These are phyloP conservation scores for Strix uralensis DNA, from an alignment of 2,113 vertebrate species.

Conservation along the genomic window DNA sequence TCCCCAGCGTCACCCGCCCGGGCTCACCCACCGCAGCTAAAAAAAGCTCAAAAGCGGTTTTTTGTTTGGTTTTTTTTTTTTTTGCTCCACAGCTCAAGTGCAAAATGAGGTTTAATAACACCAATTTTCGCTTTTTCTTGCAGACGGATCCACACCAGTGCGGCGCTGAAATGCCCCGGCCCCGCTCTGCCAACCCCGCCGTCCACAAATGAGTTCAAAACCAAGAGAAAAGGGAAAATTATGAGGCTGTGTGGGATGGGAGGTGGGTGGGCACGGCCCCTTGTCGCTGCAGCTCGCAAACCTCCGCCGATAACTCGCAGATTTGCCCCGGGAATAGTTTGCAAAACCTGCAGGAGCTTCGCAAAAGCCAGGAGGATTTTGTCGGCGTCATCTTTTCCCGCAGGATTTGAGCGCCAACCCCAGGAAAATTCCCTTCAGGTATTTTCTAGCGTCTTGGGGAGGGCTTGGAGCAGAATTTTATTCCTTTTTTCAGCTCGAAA, in stretches of 20 bases:
- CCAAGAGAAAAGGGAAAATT: background rate
- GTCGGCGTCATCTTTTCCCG: background rate
- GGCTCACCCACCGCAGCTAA: too few species aligned
- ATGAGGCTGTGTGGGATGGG: background rate
- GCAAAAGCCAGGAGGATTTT: background rate
- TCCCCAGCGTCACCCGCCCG: too few species aligned
- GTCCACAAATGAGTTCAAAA: background rate
- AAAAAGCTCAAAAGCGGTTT: background rate
- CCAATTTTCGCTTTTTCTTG: background rate
- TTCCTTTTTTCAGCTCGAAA: background rate
- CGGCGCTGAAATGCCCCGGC: background rate
- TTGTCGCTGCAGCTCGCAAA: background rate
- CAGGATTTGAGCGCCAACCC: background rate
- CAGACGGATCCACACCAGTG: background rate
- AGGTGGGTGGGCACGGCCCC: background rate
- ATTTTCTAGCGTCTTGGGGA: too few species aligned
- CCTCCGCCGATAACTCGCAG: background rate
- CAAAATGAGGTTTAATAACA: background rate
- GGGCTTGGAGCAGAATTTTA: background rate
- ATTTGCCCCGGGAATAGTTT: background rate
- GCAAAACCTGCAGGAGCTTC: background rate
- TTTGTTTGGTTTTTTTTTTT: background rate
- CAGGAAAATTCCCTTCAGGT: background rate
- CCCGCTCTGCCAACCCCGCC: background rate
- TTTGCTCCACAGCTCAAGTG: background rate